A percentile compares a stretch with the other conserved stretches of the same genome.
phyloP scores from a whole-genome alignment of 2,888 invertebrate species.

The Adineta ricciae region DNA sequence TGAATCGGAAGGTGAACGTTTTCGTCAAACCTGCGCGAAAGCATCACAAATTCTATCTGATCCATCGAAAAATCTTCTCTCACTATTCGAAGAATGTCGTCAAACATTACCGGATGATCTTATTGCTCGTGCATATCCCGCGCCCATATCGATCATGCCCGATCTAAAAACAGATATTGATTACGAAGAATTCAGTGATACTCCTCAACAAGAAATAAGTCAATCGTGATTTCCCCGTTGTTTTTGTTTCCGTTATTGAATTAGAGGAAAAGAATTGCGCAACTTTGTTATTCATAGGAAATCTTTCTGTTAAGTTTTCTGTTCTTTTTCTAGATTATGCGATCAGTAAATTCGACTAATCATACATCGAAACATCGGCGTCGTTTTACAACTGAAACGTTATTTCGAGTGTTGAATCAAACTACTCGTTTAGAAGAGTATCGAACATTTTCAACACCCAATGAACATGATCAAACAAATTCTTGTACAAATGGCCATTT shows the following conservation, averaged over 20 bases:
- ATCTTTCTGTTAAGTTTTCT: too few species aligned
- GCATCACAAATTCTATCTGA: not conserved
- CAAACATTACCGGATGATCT: constrained; percentile 11
- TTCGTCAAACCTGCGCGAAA: not conserved
- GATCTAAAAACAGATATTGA: constrained; percentile 14
- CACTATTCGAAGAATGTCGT: not conserved
- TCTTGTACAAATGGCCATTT: not conserved
- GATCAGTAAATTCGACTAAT: not conserved
- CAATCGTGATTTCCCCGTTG: not conserved
- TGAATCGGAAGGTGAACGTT: constrained; percentile 4
- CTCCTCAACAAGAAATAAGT: not conserved
- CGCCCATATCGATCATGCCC: not conserved
- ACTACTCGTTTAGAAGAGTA: not conserved
- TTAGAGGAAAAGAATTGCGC: not conserved
- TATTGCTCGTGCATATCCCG: not conserved
- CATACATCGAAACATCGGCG: not conserved
- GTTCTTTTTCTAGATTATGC: not conserved
- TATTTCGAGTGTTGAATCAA: not conserved
- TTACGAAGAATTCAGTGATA: not conserved
- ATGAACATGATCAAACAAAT: not conserved
- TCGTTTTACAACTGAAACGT: not conserved
- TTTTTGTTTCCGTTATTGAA: not conserved
- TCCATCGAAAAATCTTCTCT: not conserved
- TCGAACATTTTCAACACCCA: not conserved
- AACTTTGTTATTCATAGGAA: too few species aligned